phyloP scores from a whole-genome alignment of 1,140 invertebrate genomes.

The Reticulitermes speratus region DNA sequence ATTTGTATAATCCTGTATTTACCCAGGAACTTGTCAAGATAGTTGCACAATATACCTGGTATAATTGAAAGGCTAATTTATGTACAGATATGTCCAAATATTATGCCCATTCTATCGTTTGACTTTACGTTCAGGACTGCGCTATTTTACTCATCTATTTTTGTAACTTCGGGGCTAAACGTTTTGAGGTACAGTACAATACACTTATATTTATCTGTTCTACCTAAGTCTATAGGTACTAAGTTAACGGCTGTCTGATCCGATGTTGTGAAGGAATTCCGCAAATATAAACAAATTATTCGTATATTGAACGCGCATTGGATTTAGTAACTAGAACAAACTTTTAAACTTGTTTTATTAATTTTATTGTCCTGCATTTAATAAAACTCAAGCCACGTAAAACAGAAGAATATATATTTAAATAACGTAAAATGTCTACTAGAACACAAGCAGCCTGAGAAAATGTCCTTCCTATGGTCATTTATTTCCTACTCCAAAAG shows the following conservation, averaged over 20 bases:
- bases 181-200: neutral
- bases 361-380: constrained; percentile 13
- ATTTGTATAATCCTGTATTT: neutral
- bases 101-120: neutral
- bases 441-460: neutral
- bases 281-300: neutral
- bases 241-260: neutral
- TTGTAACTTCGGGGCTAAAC: neutral
- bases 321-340: neutral
- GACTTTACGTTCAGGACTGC: neutral
- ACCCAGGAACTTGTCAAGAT: neutral
- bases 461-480: neutral
- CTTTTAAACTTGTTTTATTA: neutral
- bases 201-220: neutral
- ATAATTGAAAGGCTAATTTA: neutral
- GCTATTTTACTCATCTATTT: neutral
- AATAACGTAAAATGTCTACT: neutral
- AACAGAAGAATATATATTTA: neutral
- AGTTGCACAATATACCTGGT: neutral
- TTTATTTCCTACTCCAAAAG: neutral
- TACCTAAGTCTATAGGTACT: neutral
- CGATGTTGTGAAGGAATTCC: neutral
- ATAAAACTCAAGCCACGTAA: neutral
- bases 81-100: neutral
- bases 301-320: neutral